phyloP scores from a whole-genome alignment of 30 jellyfish, hydroid and myxozoan genomes.

The Turritopsis rubra region DNA sequence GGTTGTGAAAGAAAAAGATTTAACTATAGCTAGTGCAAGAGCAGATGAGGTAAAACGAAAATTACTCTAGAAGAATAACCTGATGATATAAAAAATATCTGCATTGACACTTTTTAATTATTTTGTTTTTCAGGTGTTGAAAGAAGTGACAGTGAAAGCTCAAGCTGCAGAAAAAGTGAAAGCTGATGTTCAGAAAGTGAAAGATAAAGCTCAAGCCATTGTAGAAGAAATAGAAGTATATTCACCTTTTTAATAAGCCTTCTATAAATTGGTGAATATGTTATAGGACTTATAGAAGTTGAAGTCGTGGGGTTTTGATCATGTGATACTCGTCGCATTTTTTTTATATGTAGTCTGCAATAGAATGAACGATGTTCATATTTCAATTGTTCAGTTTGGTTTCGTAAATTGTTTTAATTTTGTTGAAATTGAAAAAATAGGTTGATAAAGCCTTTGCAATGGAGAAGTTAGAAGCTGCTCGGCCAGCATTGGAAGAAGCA shows the following conservation, averaged over 20 bases:
- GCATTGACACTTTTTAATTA: not conserved
- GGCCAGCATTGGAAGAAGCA: conserved; percentile 94
- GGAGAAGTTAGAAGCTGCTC: conserved; percentile 78
- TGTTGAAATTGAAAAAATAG: conserved; percentile 27
- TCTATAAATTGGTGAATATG: not conserved
- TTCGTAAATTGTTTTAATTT: too few relatives aligned
- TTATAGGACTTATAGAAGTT: not conserved
- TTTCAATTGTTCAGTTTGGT: not conserved
- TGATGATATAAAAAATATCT: not conserved
- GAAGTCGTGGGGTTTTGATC: too few relatives aligned
- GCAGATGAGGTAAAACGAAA: conserved; percentile 67
- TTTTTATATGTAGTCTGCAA: too few relatives aligned
- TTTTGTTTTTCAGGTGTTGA: conserved; percentile 47
- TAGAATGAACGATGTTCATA: too few relatives aligned
- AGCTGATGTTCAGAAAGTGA: conserved; percentile 91
- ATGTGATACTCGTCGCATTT: too few relatives aligned
- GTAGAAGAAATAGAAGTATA: conserved; percentile 80
- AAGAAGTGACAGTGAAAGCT: conserved; percentile 95
- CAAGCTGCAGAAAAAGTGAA: conserved; percentile 97
- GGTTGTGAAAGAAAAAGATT: conserved; percentile 89
- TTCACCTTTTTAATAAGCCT: not conserved
- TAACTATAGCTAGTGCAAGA: conserved; percentile 72
- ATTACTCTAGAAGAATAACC: not conserved
- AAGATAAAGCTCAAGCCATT: conserved; percentile 90
- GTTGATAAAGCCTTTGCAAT: conserved; percentile 82